phyloP scores from a whole-genome alignment of 2,797 vertebrate species.

The Cheirogaleus major region DNA sequence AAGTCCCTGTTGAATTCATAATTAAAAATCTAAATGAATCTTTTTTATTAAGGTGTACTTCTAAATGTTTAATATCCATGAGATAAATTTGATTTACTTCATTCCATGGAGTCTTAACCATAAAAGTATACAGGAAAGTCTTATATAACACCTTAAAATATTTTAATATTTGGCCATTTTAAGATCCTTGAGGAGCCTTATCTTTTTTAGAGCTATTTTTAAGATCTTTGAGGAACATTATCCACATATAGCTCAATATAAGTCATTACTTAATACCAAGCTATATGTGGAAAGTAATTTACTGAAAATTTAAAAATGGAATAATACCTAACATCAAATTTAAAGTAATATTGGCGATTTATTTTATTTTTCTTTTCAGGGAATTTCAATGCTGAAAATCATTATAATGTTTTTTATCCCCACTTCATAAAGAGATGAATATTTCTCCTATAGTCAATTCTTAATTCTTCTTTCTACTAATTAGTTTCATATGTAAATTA shows the following conservation, averaged over 20 bases:
- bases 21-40: slow-evolving; percentile 59
- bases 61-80: slow-evolving; percentile 44
- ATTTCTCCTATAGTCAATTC: neutral
- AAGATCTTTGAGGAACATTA: slow-evolving; percentile 53
- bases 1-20: slow-evolving; percentile 41
- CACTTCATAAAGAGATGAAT: neutral
- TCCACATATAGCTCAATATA: neutral
- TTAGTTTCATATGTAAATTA: slow-evolving; percentile 6
- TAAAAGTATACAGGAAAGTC: slow-evolving; percentile 50
- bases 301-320: slow-evolving; percentile 46
- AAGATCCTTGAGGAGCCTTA: slow-evolving; percentile 52
- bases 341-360: slow-evolving; percentile 18
- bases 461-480: slow-evolving; percentile 7
- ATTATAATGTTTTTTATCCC: neutral
- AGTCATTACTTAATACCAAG: slow-evolving; percentile 42
- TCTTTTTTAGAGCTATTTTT: slow-evolving; percentile 60
- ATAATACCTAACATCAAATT: slow-evolving; percentile 7
- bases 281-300: slow-evolving; percentile 19
- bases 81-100: slow-evolving; percentile 39
- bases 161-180: slow-evolving; percentile 64
- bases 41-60: slow-evolving; percentile 54
- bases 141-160: slow-evolving; percentile 40
- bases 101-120: neutral
- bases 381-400: slow-evolving; percentile 27
- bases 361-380: slow-evolving; percentile 41